phyloP scores from a whole-genome alignment of 2,113 vertebrate species.

The Amphilophus citrinellus region DNA sequence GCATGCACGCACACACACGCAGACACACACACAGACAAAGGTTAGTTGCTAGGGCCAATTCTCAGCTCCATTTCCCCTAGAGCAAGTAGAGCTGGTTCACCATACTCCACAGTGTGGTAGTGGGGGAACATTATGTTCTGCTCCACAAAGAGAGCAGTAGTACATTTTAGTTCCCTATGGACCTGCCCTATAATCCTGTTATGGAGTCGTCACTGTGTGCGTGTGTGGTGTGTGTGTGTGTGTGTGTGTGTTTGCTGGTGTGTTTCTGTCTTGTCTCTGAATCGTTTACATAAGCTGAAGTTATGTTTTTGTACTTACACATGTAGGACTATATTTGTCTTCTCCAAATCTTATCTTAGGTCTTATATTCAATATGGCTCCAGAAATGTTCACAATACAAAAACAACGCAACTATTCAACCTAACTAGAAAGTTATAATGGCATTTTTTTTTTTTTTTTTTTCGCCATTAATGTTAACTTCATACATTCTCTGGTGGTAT shows the following conservation, averaged over 20 bases:
- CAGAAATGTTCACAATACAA: constrained; percentile 7
- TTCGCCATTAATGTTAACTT: constrained; percentile 41
- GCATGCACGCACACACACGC: constrained; percentile 1
- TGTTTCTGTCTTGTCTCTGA: constrained; percentile 10
- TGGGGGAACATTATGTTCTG: constrained; percentile 68
- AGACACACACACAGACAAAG: constrained; percentile 32
- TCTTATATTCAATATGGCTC: constrained; percentile 1
- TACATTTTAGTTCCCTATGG: constrained; percentile 73
- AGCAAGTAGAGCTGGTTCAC: constrained; percentile 65
- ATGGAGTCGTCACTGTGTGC: constrained; percentile 45
- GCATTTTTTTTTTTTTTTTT: not conserved
- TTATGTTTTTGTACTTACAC: constrained; percentile 1
- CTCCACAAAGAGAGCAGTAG: constrained; percentile 69
- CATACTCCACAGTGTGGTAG: constrained; percentile 67
- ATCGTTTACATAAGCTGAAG: not conserved
- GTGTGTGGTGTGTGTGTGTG: constrained; percentile 17
- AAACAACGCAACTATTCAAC: constrained; percentile 19
- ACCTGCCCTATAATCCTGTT: constrained; percentile 70
- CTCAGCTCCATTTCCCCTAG: constrained; percentile 58
- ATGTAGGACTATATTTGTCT: not conserved
- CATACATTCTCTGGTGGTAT: constrained; percentile 44
- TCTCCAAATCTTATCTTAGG: not conserved
- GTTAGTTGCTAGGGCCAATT: constrained; percentile 66
- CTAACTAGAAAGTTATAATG: constrained; percentile 6
- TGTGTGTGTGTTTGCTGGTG: not conserved